Conservation (phyloP, 2,797 vertebrate genomes). For the Podargus strigoides region DNA sequence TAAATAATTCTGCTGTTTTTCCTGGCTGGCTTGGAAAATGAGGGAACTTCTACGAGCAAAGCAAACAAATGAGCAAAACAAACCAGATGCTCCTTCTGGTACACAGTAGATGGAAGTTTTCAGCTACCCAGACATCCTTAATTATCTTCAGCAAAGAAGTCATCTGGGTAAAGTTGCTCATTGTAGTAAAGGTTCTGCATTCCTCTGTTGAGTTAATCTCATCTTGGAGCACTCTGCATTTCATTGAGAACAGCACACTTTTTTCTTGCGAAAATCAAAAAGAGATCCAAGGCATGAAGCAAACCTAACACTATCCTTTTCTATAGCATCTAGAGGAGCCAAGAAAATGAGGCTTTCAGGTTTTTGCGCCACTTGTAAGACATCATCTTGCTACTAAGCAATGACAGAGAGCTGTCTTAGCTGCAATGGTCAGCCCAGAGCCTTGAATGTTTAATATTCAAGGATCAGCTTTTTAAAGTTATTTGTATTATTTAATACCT, state of each 20-base stretch:
- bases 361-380: background rate
- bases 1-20: background rate
- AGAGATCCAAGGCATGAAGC: background rate
- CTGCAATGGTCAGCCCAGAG: background rate
- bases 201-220: background rate
- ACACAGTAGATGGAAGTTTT: background rate
- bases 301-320: background rate
- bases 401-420: background rate
- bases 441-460: background rate
- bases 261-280: background rate
- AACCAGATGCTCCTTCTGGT: background rate
- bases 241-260: background rate
- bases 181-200: background rate
- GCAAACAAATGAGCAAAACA: slow-evolving; percentile 17
- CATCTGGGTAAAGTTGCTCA: background rate
- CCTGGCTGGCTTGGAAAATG: background rate
- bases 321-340: background rate
- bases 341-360: background rate
- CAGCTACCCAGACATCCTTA: background rate
- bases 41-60: background rate
- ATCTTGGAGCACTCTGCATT: background rate
- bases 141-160: background rate
- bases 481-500: background rate
- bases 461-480: background rate
- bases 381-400: background rate